Base-by-base conservation (phyloP, 92 coral and sea anemone species). In the Actinernus sp. region DNA sequence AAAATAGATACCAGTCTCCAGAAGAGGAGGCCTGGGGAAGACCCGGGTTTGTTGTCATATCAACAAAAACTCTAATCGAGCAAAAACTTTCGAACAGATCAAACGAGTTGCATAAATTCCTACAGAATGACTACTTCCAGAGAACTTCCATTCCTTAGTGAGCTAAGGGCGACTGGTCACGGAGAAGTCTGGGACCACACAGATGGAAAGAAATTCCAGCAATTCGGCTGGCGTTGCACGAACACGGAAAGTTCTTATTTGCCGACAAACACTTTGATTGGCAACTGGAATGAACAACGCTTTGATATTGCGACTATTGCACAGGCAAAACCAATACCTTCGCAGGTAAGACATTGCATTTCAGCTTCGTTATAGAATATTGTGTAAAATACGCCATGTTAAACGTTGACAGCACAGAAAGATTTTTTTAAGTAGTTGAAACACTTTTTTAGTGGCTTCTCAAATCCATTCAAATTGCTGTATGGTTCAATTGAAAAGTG, bases 171-270 rank as follows among this genome's bases (percentile, higher is more conserved):
- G 54, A 94, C 94, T 4, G 97, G 98, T 1, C 98, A 94, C 67
- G 98, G 98, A 12, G 97, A 94, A 60, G 92, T 94, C 26, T 94
- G 98, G 98, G 98, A 94, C 65, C 98, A 94, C 47, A 94, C 98
- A 9, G 98, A 94, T 40, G 94, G 59, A 26, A 79, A 91, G 38
- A 94, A 94, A 36, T 92, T 94, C 46, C 68, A 81, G 18, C 98
- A 94, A 63, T 94, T 94, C 39, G 98, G 98, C 18, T 91, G 98
- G 98, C 72, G 98, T 32, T 94, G 98, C 73, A 94, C 98, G 16
- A 94, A 88, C 30, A 94, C 88, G 25, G 98, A 94, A 49, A 91
- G 95, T 31, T 87, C 97, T 11, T 94, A 90, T 63, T 60, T 65
- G 14, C 84, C 93, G 66, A 85, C 88, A 2, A 81, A 72, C 12